Evolutionary conservation across 2,113 vertebrate genomes (phyloP).

Genomic region (Chroicocephalus ridibundus): DNA sequence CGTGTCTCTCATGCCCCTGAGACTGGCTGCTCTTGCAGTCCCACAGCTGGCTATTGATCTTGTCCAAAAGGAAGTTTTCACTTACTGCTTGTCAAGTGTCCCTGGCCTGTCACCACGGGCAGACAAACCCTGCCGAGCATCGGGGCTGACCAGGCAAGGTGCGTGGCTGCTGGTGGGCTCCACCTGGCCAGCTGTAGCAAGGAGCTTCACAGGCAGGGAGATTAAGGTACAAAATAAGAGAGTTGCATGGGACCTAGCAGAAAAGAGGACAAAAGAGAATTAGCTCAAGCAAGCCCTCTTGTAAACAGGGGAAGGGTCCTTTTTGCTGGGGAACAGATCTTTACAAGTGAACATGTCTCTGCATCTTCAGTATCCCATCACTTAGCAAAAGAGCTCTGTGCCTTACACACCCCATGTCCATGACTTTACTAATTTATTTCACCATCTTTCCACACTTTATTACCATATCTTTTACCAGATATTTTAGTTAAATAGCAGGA

Average conservation of each 20-base stretch:
- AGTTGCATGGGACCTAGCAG: not conserved
- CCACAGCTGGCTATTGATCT: not conserved
- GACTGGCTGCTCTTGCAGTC: not conserved
- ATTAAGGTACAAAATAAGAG: not conserved
- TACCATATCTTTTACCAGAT: not conserved
- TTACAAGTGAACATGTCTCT: not conserved
- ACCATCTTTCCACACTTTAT: not conserved
- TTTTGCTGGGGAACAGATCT: not conserved
- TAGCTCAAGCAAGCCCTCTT: not conserved
- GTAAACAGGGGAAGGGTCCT: not conserved
- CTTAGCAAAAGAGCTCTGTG: not conserved
- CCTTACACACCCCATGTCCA: not conserved
- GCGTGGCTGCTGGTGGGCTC: not conserved
- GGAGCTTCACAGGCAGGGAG: not conserved
- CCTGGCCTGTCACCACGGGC: not conserved
- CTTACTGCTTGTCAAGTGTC: not conserved
- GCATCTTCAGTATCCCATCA: not conserved
- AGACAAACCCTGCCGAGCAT: not conserved
- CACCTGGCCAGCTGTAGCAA: not conserved
- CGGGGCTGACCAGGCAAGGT: not conserved
- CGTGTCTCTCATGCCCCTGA: fast-evolving
- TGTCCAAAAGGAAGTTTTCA: not conserved
- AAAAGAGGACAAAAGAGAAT: not conserved
- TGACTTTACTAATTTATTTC: not conserved
- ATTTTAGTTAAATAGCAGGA: not conserved